phyloP scores from a whole-genome alignment of 2,888 invertebrate species.

The Notodonta dromedarius region DNA sequence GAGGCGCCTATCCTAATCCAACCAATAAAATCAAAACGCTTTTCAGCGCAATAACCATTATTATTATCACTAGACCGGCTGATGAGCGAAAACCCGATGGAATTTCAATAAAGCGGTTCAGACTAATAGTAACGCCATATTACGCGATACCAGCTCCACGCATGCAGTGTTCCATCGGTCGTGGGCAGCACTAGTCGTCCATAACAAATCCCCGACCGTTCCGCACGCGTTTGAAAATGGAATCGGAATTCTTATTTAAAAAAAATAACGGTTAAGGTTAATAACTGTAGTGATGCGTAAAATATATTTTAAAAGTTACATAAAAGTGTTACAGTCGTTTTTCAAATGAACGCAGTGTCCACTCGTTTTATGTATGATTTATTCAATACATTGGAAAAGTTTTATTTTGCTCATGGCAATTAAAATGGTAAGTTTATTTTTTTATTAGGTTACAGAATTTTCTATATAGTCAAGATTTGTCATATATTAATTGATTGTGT shows the following conservation, averaged over 20 bases:
- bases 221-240: constrained; percentile 47
- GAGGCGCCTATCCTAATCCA: not conserved
- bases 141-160: constrained; percentile 27
- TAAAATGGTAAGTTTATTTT: constrained; percentile 74
- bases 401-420: constrained; percentile 81
- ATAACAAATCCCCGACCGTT: constrained; percentile 34
- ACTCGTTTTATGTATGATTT: constrained; percentile 82
- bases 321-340: constrained; percentile 56
- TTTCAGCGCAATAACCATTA: constrained; percentile 7
- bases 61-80: constrained; percentile 31
- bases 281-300: constrained; percentile 33
- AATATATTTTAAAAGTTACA: constrained; percentile 37
- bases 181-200: constrained; percentile 57
- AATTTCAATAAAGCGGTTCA: constrained; percentile 51
- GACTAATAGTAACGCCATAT: constrained; percentile 39
- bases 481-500: constrained; percentile 20
- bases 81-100: constrained; percentile 56
- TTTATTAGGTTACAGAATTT: constrained; percentile 14
- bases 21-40: constrained; percentile 6
- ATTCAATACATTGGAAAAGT: constrained; percentile 80
- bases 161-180: constrained; percentile 58
- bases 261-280: constrained; percentile 19
- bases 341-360: constrained; percentile 76
- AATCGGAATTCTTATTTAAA: constrained; percentile 31
- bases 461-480: constrained; percentile 12